A percentile compares a stretch with the other conserved stretches of the same genome.
These are phyloP conservation scores for Camponotus vicinus DNA, from an alignment of 1,140 invertebrate genomes.

Conservation along the genomic window DNA sequence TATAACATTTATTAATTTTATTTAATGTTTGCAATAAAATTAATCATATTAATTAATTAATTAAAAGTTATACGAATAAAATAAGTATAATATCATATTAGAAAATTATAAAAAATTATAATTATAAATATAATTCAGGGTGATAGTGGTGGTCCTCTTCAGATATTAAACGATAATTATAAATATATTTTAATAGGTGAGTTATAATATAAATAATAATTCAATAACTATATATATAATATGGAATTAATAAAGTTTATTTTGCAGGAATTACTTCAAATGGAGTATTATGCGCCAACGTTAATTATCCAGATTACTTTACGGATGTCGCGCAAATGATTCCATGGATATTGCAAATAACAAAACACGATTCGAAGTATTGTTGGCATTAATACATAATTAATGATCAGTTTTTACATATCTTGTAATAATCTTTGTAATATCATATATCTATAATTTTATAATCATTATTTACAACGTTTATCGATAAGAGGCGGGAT, in stretches of 20 bases:
- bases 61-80: neutral
- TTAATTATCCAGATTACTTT: constrained; percentile 36
- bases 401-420: no score
- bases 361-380: constrained; percentile 21
- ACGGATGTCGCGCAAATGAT: constrained; percentile 27
- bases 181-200: constrained; percentile 29
- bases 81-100: constrained; percentile 3
- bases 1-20: no score
- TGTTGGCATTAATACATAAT: constrained; percentile 1
- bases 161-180: constrained; percentile 4
- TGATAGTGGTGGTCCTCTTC: constrained; percentile 42
- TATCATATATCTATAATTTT: neutral
- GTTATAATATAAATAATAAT: neutral
- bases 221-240: neutral
- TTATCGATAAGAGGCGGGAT: neutral
- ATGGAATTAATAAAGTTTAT: constrained; percentile 6
- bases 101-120: neutral
- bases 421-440: neutral
- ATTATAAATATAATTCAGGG: neutral
- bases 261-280: constrained; percentile 39
- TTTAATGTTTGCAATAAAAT: no score
- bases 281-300: neutral
- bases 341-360: constrained; percentile 13
- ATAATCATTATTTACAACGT: neutral
- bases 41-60: no score